These are phyloP conservation scores for Falco rusticolus DNA, from an alignment of 2,797 vertebrate genomes.

Conservation along the genomic window DNA sequence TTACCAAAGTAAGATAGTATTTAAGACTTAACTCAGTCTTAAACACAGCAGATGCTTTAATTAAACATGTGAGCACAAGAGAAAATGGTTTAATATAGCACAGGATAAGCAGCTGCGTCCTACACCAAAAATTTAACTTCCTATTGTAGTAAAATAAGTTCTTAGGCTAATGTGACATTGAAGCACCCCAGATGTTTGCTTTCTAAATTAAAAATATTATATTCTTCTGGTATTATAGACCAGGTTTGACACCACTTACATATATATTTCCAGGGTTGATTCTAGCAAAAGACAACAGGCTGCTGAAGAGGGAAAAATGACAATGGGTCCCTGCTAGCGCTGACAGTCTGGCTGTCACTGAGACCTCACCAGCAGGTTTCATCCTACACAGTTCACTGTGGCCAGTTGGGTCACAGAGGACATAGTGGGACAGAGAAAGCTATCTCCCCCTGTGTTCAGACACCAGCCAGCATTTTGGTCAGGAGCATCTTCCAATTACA, in stretches of 20 bases:
- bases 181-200: background rate
- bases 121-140: background rate
- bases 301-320: background rate
- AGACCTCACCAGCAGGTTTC: background rate
- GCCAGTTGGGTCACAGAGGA: background rate
- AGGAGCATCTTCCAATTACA: background rate
- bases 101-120: background rate
- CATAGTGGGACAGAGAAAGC: background rate
- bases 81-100: background rate
- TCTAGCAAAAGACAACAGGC: background rate
- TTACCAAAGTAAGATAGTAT: background rate
- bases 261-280: background rate
- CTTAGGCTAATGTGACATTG: background rate
- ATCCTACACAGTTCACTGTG: background rate
- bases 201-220: background rate
- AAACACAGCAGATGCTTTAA: background rate
- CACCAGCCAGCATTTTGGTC: background rate
- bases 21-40: background rate
- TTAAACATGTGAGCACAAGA: background rate
- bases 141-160: background rate
- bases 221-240: background rate
- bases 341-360: background rate
- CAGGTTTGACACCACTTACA: background rate
- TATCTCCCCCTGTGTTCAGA: background rate
- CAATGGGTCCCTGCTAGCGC: background rate